A percentile compares a stretch with the other conserved stretches of the same genome.
Evolutionary conservation across 2,888 invertebrate genomes (phyloP).

Genomic region (Noctua pronuba): DNA sequence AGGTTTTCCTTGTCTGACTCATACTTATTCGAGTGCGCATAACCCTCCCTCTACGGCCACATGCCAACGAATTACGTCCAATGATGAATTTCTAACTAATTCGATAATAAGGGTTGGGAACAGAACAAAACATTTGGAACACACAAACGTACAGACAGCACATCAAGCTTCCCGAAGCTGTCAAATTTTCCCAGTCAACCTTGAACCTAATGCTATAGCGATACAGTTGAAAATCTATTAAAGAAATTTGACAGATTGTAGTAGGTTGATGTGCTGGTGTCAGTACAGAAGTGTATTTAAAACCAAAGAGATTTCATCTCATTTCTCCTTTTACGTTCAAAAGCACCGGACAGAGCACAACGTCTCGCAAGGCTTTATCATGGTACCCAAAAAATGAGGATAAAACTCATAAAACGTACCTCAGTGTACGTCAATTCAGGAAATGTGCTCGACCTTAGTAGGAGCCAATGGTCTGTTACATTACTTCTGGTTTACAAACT

Average conservation of each 20-base stretch:
- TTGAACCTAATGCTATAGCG: too few relatives aligned
- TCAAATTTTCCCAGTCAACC: too few relatives aligned
- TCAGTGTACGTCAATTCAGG: not conserved
- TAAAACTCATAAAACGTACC: not conserved
- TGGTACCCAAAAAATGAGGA: not conserved
- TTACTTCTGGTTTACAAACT: constrained; percentile 18
- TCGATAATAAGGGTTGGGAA: constrained; percentile 10
- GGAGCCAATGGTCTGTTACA: constrained; percentile 6
- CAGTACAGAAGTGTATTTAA: not conserved
- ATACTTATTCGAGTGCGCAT: constrained; percentile 11
- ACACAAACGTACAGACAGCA: not conserved
- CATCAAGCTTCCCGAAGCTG: too few relatives aligned
- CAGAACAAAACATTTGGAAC: not conserved
- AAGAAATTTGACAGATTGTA: too few relatives aligned
- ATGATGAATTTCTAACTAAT: not conserved
- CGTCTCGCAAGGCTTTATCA: not conserved
- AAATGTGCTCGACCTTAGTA: constrained; percentile 23
- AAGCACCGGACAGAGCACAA: not conserved
- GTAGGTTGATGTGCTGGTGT: too few relatives aligned
- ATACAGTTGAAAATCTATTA: too few relatives aligned
- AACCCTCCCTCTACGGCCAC: constrained; percentile 11
- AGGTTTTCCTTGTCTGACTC: constrained; percentile 43
- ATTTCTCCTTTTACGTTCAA: not conserved
- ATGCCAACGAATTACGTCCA: not conserved
- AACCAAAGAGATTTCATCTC: not conserved